These are phyloP conservation scores for Chionomys nivalis DNA, from an alignment of 2,113 vertebrate species.

Conservation along the genomic window DNA sequence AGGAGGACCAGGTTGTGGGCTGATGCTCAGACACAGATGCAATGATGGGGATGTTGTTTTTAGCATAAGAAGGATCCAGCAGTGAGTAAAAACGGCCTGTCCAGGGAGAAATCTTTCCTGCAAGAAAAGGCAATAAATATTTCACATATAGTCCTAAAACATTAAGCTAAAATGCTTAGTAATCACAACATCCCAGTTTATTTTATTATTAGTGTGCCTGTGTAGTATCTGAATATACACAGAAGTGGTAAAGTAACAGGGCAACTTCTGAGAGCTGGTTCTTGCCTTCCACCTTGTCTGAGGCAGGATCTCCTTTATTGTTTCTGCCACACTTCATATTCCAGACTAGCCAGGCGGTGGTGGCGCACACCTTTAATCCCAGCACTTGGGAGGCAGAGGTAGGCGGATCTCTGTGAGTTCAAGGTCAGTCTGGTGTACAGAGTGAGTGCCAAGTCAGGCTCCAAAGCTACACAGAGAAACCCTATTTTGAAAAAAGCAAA, in stretches of 20 bases:
- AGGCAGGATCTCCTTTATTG: neutral
- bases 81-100: constrained; percentile 98
- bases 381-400: no score
- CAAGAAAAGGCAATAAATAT: neutral
- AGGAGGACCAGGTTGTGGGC: constrained; percentile 99
- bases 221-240: neutral
- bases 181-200: constrained; percentile 25
- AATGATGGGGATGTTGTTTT: constrained; percentile 99
- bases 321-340: neutral
- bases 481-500: no score
- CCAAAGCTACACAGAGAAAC: no score
- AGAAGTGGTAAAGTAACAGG: neutral
- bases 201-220: neutral
- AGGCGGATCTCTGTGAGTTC: no score
- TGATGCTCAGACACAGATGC: constrained; percentile 99
- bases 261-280: neutral
- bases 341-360: neutral
- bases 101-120: constrained; percentile 99
- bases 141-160: constrained; percentile 30
- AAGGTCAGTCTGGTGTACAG: no score
- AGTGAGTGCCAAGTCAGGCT: no score
- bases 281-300: no score
- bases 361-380: no score
- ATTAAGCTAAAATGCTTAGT: constrained; percentile 5
- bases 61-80: constrained; percentile 97